Base-by-base conservation (phyloP, 2,113 vertebrate genomes). In the Etia nguti region DNA sequence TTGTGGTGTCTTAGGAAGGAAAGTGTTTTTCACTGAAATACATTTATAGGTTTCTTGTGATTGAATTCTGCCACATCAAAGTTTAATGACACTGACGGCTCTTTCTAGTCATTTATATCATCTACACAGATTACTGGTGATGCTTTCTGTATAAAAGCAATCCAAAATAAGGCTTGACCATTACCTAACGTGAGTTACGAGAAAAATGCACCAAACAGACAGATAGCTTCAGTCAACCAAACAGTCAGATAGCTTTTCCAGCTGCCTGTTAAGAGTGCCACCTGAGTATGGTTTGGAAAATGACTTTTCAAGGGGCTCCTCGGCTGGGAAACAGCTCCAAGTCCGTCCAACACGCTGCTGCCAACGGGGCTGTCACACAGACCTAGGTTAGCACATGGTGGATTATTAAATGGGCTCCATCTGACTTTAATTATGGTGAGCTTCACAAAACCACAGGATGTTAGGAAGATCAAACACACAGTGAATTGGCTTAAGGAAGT, bases 251-350 rank as follows among this genome's bases (percentile, higher is more conserved):
- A 5, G 31, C 10, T 91, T 93, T 84, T 81, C 87, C 93, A 95
- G 92, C 90, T 94, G 91, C 46, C 26, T 82, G 83, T 85, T 90
- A 77, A 86, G 34, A 12, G 83, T 88, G 92, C 90, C 94, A 95
- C 93, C 94, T 94, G 90, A 94, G 88, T 90, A 86, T 18, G 81
- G 86, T 93, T 93, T 90, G 70, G 84, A 89, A 85, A 86, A 87
- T 16, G 5, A 89, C 85, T 87, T 88, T 88, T 80, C 80, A 79
- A 81, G 68, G 57, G 41, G 57, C 36, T 85, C 48, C 57, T 81
- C 38, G 87, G 79, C 87, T 90, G 90, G 89, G 89, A 94, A 94
- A 93, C 3, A 12, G 65, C 73, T 91, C 55, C 9, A 65, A 80
- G 55, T 26, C 81, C 1, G 5, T 86, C 87, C 85, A 84, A 84